phyloP scores from a whole-genome alignment of 2,797 vertebrate genomes.

The Rhabdophis nuchalis region DNA sequence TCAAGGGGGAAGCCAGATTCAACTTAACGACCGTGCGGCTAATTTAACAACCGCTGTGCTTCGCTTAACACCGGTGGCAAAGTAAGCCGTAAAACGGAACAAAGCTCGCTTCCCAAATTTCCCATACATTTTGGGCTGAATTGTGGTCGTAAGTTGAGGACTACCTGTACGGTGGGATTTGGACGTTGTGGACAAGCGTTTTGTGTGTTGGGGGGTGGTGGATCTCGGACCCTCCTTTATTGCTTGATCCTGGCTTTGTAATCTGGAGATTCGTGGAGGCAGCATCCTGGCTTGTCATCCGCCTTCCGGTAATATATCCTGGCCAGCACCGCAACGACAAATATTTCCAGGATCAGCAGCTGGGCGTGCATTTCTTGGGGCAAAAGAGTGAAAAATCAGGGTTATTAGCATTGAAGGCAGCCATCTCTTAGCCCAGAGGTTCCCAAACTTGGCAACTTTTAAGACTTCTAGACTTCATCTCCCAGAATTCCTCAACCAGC shows the following conservation, averaged over 20 bases:
- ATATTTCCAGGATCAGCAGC: conserved; percentile 69
- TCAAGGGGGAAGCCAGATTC: neutral
- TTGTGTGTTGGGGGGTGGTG: neutral
- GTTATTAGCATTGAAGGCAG: neutral
- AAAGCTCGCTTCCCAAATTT: neutral
- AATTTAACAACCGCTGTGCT: no score
- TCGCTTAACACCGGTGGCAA: neutral
- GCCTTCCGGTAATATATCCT: conserved; percentile 70
- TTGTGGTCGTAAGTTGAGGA: neutral
- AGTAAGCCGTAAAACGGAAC: fast-evolving
- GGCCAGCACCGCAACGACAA: conserved; percentile 66
- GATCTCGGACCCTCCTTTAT: conserved; percentile 5
- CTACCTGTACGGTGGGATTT: neutral
- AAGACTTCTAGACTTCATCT: no score
- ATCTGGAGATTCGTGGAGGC: fast-evolving
- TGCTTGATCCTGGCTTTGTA: fast-evolving
- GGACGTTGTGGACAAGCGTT: no score
- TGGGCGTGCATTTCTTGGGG: conserved; percentile 73
- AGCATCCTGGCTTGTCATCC: conserved; percentile 65
- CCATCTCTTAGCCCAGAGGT: neutral
- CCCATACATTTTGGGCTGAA: no score
- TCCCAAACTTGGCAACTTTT: no score
- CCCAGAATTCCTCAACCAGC: no score
- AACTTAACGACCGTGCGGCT: fast-evolving
- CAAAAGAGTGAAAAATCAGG: neutral